Percentiles rank a stretch among this genome's conserved stretches.
These are phyloP conservation scores for Keiferia lycopersicella DNA, from an alignment of 2,888 invertebrate genomes.

Conservation along the genomic window DNA sequence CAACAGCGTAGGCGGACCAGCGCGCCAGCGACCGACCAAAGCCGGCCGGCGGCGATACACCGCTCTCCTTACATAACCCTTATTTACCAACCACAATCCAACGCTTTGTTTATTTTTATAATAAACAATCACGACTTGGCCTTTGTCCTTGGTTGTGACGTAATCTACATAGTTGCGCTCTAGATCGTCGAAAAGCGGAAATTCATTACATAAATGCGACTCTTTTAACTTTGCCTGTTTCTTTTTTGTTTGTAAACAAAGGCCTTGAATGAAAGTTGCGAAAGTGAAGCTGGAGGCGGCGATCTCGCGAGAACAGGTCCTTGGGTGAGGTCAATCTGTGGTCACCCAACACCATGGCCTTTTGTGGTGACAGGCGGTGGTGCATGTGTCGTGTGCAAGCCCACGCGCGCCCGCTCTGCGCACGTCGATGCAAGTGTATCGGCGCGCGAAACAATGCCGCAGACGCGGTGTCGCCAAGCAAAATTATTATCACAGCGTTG, in stretches of 20 bases:
- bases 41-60: slow-evolving; percentile 50
- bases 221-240: not conserved
- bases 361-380: slow-evolving; percentile 14
- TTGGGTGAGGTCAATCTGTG: not conserved
- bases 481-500: slow-evolving; percentile 62
- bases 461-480: slow-evolving; percentile 71
- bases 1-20: slow-evolving; percentile 63
- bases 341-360: slow-evolving; percentile 21
- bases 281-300: not conserved
- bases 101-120: slow-evolving; percentile 12
- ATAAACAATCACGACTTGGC: slow-evolving; percentile 18
- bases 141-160: slow-evolving; percentile 19
- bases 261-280: not conserved
- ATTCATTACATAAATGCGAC: slow-evolving; percentile 7
- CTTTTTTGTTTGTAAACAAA: slow-evolving; percentile 7
- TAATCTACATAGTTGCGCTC: slow-evolving; percentile 12
- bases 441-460: slow-evolving; percentile 54
- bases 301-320: not conserved
- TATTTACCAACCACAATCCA: slow-evolving; percentile 46
- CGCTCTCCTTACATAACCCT: slow-evolving; percentile 58
- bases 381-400: slow-evolving; percentile 28
- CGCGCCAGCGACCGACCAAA: slow-evolving; percentile 51
- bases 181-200: not conserved
- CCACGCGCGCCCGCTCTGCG: slow-evolving; percentile 51
- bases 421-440: slow-evolving; percentile 38